Evolutionary conservation across 1,140 invertebrate genomes (phyloP).

Genomic region (Rhagoletis pomonella): DNA sequence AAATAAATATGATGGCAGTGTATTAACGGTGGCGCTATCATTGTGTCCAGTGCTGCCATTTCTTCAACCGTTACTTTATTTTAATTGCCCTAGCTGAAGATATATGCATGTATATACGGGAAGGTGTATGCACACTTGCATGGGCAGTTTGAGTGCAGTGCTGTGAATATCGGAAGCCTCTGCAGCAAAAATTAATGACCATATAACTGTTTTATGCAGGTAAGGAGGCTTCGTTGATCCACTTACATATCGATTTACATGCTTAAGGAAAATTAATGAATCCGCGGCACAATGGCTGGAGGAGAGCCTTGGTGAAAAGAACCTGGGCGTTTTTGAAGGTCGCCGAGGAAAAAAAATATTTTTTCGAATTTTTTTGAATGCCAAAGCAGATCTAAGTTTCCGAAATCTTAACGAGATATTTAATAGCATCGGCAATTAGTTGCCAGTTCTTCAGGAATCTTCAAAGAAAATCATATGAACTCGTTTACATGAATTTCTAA

Average conservation of each 20-base stretch:
- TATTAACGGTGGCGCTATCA: background rate
- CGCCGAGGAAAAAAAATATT: background rate
- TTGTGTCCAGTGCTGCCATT: background rate
- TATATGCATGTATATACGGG: background rate
- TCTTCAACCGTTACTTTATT: background rate
- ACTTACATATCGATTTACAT: constrained; percentile 28
- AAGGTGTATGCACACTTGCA: background rate
- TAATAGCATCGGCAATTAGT: too few species aligned
- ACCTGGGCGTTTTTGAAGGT: background rate
- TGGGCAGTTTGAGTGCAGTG: background rate
- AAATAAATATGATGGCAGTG: background rate
- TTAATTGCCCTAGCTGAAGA: background rate
- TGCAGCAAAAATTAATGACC: background rate
- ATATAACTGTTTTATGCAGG: background rate
- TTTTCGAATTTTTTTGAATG: too few species aligned
- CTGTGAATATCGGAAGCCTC: background rate
- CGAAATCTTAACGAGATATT: too few species aligned
- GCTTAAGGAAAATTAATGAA: background rate
- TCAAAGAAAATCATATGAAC: too few species aligned
- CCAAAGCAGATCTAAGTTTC: too few species aligned
- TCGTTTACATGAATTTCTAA: too few species aligned
- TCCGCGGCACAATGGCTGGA: background rate
- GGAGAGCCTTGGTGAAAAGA: background rate
- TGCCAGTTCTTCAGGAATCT: too few species aligned
- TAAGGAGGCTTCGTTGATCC: background rate